phyloP scores from a whole-genome alignment of 2,113 vertebrate species.

The Heterotilapia buettikoferi region DNA sequence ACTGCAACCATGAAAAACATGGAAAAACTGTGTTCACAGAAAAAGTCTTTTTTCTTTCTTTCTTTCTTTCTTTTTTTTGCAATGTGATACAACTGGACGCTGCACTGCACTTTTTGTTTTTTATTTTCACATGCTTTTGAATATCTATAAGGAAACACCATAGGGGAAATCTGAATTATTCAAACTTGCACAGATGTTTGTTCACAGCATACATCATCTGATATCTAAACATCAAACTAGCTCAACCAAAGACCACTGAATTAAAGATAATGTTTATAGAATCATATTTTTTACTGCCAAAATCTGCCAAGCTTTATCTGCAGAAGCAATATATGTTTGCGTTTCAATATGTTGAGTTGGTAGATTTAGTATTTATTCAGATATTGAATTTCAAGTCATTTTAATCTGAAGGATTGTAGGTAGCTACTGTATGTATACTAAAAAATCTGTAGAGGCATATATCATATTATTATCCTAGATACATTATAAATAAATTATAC shows the following conservation, averaged over 20 bases:
- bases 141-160: neutral
- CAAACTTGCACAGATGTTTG: neutral
- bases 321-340: neutral
- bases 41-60: neutral
- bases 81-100: neutral
- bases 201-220: neutral
- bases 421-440: neutral
- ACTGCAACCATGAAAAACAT: slow-evolving; percentile 31
- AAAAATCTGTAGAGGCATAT: neutral
- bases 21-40: neutral
- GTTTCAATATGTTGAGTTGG: neutral
- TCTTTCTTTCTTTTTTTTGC: neutral
- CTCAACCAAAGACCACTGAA: neutral
- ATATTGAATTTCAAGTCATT: neutral
- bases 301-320: neutral
- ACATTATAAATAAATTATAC: neutral
- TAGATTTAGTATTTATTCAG: neutral
- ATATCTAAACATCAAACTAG: neutral
- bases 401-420: neutral
- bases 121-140: neutral
- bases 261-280: neutral
- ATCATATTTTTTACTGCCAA: neutral
- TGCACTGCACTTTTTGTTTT: neutral
- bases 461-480: neutral
- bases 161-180: neutral